Percentiles rank a stretch among this genome's conserved stretches.
phyloP scores from a whole-genome alignment of 1,140 invertebrate species.

The Tetramorium simillimum region DNA sequence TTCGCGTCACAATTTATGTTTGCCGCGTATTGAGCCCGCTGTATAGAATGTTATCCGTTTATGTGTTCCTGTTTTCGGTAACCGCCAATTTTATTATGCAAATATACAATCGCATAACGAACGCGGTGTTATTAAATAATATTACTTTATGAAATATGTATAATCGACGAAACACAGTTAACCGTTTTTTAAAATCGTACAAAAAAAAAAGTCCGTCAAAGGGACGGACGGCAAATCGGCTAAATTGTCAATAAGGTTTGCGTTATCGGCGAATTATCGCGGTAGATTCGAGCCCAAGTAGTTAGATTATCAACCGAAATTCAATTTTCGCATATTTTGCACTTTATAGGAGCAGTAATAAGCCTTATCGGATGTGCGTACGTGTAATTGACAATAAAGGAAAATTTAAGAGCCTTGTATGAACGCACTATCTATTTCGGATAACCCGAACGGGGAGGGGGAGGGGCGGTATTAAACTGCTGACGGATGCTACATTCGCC shows the following conservation, averaged over 20 bases:
- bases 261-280: neutral
- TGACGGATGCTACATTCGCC: conserved; percentile 7
- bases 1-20: conserved; percentile 3
- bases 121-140: conserved; percentile 1
- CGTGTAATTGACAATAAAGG: conserved; percentile 3
- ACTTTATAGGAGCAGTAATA: conserved; percentile 5
- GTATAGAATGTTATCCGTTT: conserved; percentile 29
- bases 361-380: conserved; percentile 2
- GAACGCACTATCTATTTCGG: conserved; percentile 22
- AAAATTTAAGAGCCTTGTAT: conserved; percentile 24
- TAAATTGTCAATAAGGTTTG: neutral
- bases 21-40: neutral
- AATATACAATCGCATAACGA: conserved; percentile 22
- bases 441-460: conserved; percentile 23
- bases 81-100: conserved; percentile 35
- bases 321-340: conserved; percentile 27
- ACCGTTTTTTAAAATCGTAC: neutral
- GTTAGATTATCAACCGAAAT: neutral
- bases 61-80: conserved; percentile 19
- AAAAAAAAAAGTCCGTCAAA: neutral
- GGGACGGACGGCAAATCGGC: too few relatives aligned
- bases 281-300: neutral
- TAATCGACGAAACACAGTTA: neutral
- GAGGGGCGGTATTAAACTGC: conserved; percentile 40
- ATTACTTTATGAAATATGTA: neutral